A percentile compares a stretch with the other conserved stretches of the same genome.
phyloP scores from a whole-genome alignment of 1,140 invertebrate genomes.

The Atta cephalotes region DNA sequence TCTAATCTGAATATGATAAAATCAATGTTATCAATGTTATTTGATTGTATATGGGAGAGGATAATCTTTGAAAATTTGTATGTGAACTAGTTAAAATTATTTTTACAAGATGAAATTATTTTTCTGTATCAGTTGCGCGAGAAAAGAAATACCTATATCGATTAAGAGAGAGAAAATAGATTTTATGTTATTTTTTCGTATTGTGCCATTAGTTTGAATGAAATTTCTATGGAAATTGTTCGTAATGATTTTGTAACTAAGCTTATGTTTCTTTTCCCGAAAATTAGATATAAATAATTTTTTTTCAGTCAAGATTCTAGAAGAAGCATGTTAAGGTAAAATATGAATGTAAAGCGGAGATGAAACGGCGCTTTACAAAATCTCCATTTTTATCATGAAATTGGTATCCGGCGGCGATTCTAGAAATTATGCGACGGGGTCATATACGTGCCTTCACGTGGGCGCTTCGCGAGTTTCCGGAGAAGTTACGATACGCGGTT shows the following conservation, averaged over 20 bases:
- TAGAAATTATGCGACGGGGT: constrained; percentile 70
- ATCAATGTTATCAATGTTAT: too few relatives aligned
- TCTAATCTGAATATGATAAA: too few relatives aligned
- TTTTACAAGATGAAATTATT: constrained; percentile 46
- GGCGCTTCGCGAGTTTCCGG: constrained; percentile 74
- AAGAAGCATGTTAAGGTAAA: neutral
- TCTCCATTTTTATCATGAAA: constrained; percentile 38
- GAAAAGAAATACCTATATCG: neutral
- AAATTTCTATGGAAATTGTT: neutral
- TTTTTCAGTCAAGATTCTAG: neutral
- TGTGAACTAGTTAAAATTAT: constrained; percentile 26
- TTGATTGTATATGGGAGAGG: too few relatives aligned
- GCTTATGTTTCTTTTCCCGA: neutral
- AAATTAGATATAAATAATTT: constrained; percentile 9
- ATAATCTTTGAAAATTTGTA: constrained; percentile 17
- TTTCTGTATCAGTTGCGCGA: neutral
- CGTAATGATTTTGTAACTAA: neutral
- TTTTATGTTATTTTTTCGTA: neutral
- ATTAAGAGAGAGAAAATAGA: neutral
- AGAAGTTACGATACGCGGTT: constrained; percentile 76
- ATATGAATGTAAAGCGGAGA: neutral
- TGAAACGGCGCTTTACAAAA: constrained; percentile 20
- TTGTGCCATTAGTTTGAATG: neutral
- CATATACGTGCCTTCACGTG: constrained; percentile 67
- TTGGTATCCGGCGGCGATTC: constrained; percentile 62